A percentile compares a stretch with the other conserved stretches of the same genome.
phyloP scores from a whole-genome alignment of 2,113 vertebrate genomes.

The Noctilio leporinus region DNA sequence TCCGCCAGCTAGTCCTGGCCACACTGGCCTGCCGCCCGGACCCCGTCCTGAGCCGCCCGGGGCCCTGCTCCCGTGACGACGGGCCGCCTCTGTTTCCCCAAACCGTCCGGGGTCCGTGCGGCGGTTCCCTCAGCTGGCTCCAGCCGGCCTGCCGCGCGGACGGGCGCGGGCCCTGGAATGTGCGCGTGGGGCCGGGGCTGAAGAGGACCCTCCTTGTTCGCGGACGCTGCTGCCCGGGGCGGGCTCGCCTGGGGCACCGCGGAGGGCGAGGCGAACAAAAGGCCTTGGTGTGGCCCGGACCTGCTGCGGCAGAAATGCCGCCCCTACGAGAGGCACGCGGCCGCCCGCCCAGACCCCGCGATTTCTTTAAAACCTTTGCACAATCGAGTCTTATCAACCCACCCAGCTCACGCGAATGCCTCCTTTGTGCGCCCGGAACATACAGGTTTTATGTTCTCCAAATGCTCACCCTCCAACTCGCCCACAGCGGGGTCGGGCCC shows the following conservation, averaged over 20 bases:
- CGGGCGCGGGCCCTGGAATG: conserved; percentile 66
- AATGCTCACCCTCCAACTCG: conserved; percentile 63
- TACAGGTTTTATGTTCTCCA: conserved; percentile 71
- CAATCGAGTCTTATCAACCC: conserved; percentile 74
- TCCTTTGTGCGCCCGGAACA: conserved; percentile 78
- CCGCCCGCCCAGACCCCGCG: conserved; percentile 69
- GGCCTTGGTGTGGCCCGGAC: conserved; percentile 73
- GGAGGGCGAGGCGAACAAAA: conserved; percentile 75
- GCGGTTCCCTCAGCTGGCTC: accelerated
- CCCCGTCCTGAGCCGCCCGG: not conserved
- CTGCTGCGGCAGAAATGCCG: conserved; percentile 82
- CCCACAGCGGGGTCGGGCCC: not conserved
- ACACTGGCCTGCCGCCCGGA: accelerated
- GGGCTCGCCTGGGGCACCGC: conserved; percentile 61
- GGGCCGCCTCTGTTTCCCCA: accelerated
- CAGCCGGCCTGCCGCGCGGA: not conserved
- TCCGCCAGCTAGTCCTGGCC: not conserved
- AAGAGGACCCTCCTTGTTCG: conserved; percentile 71
- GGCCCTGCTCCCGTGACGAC: not conserved
- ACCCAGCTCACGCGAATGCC: conserved; percentile 67
- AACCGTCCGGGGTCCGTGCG: accelerated
- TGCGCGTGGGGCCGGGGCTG: conserved; percentile 66
- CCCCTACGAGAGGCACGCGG: conserved; percentile 83
- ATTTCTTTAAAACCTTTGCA: conserved; percentile 55
- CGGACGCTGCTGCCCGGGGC: conserved; percentile 53